phyloP scores from a whole-genome alignment of 1,140 invertebrate genomes.

The Cydia amplana region DNA sequence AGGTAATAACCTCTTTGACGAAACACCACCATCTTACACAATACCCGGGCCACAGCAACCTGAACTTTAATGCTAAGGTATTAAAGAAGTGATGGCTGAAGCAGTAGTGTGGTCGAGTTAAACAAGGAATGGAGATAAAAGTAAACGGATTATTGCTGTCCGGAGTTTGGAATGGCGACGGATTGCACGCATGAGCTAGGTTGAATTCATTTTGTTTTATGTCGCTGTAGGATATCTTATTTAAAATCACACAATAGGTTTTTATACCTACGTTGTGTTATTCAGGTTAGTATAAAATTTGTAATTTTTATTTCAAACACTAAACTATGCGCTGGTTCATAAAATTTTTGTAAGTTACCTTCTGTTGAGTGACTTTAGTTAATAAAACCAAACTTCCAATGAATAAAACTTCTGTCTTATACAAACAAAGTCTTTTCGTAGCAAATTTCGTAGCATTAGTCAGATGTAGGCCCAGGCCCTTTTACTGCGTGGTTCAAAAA shows the following conservation, averaged over 20 bases:
- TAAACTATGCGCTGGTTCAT: too few relatives aligned
- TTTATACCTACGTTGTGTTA: not conserved
- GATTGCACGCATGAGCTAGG: conserved; percentile 2
- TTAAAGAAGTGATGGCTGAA: conserved; percentile 35
- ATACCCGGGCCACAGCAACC: not conserved
- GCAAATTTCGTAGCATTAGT: not conserved
- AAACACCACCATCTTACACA: conserved; percentile 39
- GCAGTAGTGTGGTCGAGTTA: conserved; percentile 39
- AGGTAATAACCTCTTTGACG: conserved; percentile 77
- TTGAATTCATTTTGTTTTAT: conserved; percentile 14
- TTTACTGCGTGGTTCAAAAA: not conserved
- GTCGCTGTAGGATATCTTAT: not conserved
- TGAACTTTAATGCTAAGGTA: conserved; percentile 40
- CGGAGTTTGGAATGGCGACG: conserved; percentile 33
- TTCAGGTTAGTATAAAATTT: too few relatives aligned
- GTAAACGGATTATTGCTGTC: conserved; percentile 75
- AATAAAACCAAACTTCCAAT: too few relatives aligned
- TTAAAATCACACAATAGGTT: not conserved
- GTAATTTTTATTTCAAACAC: too few relatives aligned
- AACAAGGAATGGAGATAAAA: conserved; percentile 70
- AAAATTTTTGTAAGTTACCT: too few relatives aligned
- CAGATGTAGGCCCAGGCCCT: not conserved
- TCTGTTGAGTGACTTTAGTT: too few relatives aligned
- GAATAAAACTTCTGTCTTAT: too few relatives aligned
- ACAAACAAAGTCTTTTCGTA: not conserved